Evolutionary conservation across 2,797 vertebrate species (phyloP).

Genomic region (Spea hammondii): DNA sequence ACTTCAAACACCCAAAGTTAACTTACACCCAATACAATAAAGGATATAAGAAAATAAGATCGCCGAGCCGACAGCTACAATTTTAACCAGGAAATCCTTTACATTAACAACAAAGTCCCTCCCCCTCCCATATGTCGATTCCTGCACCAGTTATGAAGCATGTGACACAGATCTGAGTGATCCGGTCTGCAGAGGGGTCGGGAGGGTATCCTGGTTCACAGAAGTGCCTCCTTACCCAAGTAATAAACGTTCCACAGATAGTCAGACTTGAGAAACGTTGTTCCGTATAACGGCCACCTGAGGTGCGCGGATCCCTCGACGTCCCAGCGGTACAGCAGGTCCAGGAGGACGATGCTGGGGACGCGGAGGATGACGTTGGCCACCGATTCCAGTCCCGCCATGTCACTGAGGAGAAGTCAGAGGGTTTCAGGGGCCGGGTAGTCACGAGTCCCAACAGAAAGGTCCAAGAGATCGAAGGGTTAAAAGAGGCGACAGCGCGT

Average conservation of each 20-base stretch:
- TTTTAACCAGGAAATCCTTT: too few relatives aligned
- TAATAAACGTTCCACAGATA: conserved; percentile 79
- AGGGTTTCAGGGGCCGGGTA: background rate
- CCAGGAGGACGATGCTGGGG: conserved; percentile 77
- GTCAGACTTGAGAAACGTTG: conserved; percentile 74
- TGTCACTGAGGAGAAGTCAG: conserved; percentile 47
- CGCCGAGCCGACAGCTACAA: too few relatives aligned
- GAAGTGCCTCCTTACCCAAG: conserved; percentile 65
- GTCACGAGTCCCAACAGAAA: background rate
- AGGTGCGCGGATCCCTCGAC: conserved; percentile 72
- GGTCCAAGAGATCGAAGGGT: background rate
- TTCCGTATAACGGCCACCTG: conserved; percentile 72
- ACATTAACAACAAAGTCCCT: too few relatives aligned
- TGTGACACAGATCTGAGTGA: too few relatives aligned
- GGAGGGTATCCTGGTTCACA: background rate
- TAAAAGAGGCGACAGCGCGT: background rate
- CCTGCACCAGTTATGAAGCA: too few relatives aligned
- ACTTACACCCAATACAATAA: too few relatives aligned
- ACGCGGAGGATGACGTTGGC: conserved; percentile 81
- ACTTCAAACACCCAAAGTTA: too few relatives aligned
- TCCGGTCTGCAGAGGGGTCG: background rate
- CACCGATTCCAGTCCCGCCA: conserved; percentile 76
- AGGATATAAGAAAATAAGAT: too few relatives aligned
- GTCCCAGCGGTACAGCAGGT: conserved; percentile 82
- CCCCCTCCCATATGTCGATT: too few relatives aligned